These are phyloP conservation scores for Pyralis farinalis DNA, from an alignment of 2,888 invertebrate species.

Conservation along the genomic window DNA sequence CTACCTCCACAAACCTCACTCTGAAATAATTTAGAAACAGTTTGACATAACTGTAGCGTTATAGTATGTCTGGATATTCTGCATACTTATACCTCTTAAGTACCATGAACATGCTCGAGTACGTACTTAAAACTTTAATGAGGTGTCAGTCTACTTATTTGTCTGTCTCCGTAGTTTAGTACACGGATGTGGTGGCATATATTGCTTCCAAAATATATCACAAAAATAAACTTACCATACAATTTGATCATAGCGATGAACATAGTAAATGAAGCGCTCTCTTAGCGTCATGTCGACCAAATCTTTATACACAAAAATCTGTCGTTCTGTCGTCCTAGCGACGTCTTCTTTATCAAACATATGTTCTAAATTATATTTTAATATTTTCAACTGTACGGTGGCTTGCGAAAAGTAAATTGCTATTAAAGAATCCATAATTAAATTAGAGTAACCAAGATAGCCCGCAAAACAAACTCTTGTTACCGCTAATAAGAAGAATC, in stretches of 20 bases:
- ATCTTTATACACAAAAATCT: conserved; percentile 23
- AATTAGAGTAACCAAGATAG: conserved; percentile 36
- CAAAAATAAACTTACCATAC: conserved; percentile 27
- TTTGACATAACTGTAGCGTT: too few relatives aligned
- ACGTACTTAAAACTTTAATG: too few relatives aligned
- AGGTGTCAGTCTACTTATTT: too few relatives aligned
- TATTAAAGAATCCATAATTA: conserved; percentile 33
- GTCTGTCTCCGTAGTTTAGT: too few relatives aligned
- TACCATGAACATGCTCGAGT: too few relatives aligned
- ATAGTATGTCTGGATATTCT: too few relatives aligned
- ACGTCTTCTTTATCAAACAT: conserved; percentile 21
- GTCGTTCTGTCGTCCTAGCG: not conserved
- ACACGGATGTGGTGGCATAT: too few relatives aligned
- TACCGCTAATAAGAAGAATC: conserved; percentile 26
- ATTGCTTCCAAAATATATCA: too few relatives aligned
- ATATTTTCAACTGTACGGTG: conserved; percentile 39
- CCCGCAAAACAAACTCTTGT: conserved; percentile 23
- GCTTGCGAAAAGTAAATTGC: conserved; percentile 39
- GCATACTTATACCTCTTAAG: too few relatives aligned
- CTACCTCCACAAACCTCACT: too few relatives aligned
- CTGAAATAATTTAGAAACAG: too few relatives aligned
- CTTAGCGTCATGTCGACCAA: conserved; percentile 20
- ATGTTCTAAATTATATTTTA: conserved; percentile 36
- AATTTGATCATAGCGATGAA: conserved; percentile 36
- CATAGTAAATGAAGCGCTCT: conserved; percentile 28